Evolutionary conservation across 1,140 invertebrate species (phyloP), one percentile per base, ranked within the genome.

Genomic region (Portunus trituberculatus): DNA sequence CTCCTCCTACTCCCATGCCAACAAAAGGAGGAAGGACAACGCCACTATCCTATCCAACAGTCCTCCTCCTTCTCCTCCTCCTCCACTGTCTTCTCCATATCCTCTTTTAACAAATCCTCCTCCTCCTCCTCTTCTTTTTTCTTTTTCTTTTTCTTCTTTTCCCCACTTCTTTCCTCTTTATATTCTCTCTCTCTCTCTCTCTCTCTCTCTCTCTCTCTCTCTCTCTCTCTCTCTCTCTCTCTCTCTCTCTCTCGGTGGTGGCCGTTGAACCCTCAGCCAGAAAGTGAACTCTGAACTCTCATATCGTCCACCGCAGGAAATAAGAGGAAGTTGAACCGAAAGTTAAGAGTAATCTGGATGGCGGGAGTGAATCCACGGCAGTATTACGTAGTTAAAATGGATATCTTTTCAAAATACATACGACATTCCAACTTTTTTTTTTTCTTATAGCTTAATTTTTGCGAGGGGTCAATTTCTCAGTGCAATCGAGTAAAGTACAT

Each of bases 121-220:
- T 39, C 32, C 67, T 45, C 83, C 25, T 8, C 45, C 20, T 86
- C 45, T 6, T n/a, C 39, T 29, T 10, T n/a, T 82, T 52, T 16
- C 25, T 92, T 59, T 82, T 48, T 39, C 39, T 8, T 4, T 46
- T 82, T 45, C 28, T 20, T 12, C 91, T 8, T 86, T 45, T 16
- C 67, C 32, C n/a, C 28, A n/a, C 29, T 20, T 31, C 76, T 12
- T 32, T 0, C 32, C 28, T 28, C 76, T 82, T 83, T 52, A 4
- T 59, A 46, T 31, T 84, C 28, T 84, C 59, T 83, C 76, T 84
- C 92, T 84, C 59, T 46, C 32, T 32, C 76, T 39, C 28, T 93
- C 52, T 93, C 76, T 93, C 91, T 84, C 86, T 88, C 86, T 46
- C 31, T 46, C 86, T 76, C 20, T 76, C 67, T n/a, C 52, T 59